phyloP scores from a whole-genome alignment of 2,113 vertebrate species.

The Onychostoma macrolepis region DNA sequence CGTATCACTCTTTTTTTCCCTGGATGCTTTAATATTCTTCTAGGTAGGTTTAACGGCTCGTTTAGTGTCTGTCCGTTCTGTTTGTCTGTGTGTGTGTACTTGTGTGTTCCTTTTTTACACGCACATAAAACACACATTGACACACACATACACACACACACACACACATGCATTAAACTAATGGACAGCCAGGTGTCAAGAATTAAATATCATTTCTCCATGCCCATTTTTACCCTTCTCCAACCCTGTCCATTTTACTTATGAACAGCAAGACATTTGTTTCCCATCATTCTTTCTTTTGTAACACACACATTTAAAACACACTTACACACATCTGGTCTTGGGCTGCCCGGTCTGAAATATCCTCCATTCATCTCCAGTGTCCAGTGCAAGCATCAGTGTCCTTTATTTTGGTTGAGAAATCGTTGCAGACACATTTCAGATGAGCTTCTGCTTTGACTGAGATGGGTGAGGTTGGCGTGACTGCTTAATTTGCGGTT shows the following conservation, averaged over 20 bases:
- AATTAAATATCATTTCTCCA: conserved; percentile 22
- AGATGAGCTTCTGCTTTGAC: background rate
- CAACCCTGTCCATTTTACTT: conserved; percentile 10
- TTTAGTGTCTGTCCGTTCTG: conserved; percentile 57
- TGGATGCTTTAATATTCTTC: conserved; percentile 75
- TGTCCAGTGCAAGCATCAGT: background rate
- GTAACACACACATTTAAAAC: conserved; percentile 25
- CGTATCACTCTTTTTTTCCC: conserved; percentile 77
- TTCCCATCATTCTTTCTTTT: background rate
- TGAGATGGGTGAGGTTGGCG: conserved; percentile 1
- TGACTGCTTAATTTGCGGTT: background rate
- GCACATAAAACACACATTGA: conserved; percentile 54
- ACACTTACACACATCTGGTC: conserved; percentile 2
- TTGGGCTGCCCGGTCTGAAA: background rate
- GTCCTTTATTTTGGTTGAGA: background rate
- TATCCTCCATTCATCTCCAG: background rate
- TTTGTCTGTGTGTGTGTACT: conserved; percentile 56
- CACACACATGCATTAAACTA: conserved; percentile 39
- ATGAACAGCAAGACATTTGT: conserved; percentile 11
- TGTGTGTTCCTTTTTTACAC: conserved; percentile 52
- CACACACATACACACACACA: conserved; percentile 47
- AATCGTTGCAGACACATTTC: background rate
- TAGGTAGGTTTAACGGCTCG: conserved; percentile 58
- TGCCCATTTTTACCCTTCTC: conserved; percentile 29
- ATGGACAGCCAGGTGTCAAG: conserved; percentile 14